phyloP scores from a whole-genome alignment of 23 tunicate genomes.

The Halocynthia roretzi region DNA sequence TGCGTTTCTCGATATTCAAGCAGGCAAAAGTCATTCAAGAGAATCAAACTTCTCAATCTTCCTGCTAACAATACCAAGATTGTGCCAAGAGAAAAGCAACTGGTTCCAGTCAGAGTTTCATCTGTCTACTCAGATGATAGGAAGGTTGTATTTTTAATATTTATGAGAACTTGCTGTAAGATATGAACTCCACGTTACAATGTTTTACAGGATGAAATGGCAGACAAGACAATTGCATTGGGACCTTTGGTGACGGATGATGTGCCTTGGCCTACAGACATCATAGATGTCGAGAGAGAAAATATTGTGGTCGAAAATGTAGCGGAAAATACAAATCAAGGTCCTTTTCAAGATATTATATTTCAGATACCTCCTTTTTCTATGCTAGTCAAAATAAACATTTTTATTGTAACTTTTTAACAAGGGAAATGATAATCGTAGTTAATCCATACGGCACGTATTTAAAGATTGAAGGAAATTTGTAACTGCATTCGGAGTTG shows the following conservation, averaged over 20 bases:
- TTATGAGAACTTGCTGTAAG: neutral
- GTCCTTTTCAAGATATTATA: too few species aligned
- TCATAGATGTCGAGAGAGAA: slow-evolving; percentile 47
- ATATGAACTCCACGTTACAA: neutral
- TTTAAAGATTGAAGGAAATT: too few species aligned
- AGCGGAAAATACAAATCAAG: too few species aligned
- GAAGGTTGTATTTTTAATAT: slow-evolving; percentile 8
- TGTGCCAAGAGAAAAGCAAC: slow-evolving; percentile 43
- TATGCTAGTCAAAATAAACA: too few species aligned
- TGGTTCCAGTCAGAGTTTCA: slow-evolving; percentile 56
- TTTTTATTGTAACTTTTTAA: too few species aligned
- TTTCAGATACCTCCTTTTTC: too few species aligned
- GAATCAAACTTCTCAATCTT: slow-evolving; percentile 46
- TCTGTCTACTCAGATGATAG: slow-evolving; percentile 42
- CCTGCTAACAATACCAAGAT: slow-evolving; percentile 51
- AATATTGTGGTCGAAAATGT: slow-evolving; percentile 41
- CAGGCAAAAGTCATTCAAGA: slow-evolving; percentile 69
- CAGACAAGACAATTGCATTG: neutral
- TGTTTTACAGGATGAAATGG: too few species aligned
- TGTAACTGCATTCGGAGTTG: too few species aligned
- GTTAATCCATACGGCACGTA: too few species aligned
- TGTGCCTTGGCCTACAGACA: slow-evolving; percentile 59
- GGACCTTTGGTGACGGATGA: slow-evolving; percentile 20
- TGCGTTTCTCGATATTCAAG: slow-evolving; percentile 75
- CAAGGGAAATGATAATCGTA: too few species aligned